Evolutionary conservation across 2,797 vertebrate species (phyloP), one percentile per base, ranked within the genome.

Genomic region (Rhynchonycteris naso): DNA sequence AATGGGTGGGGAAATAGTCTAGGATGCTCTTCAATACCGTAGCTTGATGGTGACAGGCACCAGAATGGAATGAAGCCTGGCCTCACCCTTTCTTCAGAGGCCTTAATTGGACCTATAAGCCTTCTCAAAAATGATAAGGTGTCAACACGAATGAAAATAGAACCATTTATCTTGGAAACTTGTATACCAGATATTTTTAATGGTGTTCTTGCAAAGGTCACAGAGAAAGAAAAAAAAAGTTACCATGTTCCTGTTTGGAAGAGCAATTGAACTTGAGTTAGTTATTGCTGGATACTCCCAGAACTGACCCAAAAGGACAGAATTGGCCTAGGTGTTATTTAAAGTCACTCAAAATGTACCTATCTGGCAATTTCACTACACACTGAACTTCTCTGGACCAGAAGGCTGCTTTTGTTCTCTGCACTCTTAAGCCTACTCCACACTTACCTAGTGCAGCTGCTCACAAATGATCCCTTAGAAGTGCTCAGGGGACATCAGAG

Each of bases 81-180:
- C 22, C 83, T 71, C 56, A 76, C 43, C 38, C 74, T 96, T 93
- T 91, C 82, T 87, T 90, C 75, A 33, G 69, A 91, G 69, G 58
- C 69, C 72, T 92, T 92, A 84, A 83, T 50, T 93, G 68, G 90
- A 63, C 35, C 88, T 69, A 4, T 38, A 91, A 93, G 59, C 65
- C 66, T 86, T 86, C 91, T 94, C 83, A 56, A 52, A 92, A 90
- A 90, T 68, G 58, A 35, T 90, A 90, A 89, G 82, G 65, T 59
- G 72, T 94, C 92, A 88, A 81, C 88, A 87, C n/a, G 54, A 71
- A 92, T 81, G 82, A 96, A 95, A 94, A 96, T 38, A 96, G 66
- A 94, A 71, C 63, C 24, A 82, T 54, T 92, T 81, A 80, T 87
- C 66, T 71, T 68, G 33, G 63, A 68, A 92, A 65, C 16, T 71